Evolutionary conservation across 2,797 vertebrate species (phyloP).

Genomic region (Sorex maritimensis): DNA sequence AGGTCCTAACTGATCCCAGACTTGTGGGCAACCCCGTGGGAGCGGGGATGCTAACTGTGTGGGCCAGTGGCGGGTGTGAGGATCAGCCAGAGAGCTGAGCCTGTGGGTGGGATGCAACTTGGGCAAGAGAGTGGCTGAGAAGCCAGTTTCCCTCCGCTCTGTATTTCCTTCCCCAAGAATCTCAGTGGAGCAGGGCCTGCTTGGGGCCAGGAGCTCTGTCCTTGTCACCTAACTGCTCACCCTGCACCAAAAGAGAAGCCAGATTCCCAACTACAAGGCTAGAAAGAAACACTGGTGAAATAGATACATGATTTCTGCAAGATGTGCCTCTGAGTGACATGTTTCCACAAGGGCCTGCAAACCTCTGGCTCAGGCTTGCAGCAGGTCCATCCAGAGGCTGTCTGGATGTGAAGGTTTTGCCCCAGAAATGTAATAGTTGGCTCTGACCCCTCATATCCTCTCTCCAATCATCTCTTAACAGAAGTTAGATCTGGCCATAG

Average conservation of each 20-base stretch:
- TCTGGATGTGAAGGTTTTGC: background rate
- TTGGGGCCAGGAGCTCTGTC: background rate
- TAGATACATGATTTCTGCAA: background rate
- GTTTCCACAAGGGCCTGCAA: background rate
- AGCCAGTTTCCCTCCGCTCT: background rate
- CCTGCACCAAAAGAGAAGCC: background rate
- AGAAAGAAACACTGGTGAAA: background rate
- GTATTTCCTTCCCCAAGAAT: background rate
- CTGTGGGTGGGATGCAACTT: background rate
- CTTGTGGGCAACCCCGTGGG: too few species aligned
- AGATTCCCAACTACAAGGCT: background rate
- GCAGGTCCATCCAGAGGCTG: background rate
- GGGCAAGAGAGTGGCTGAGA: background rate
- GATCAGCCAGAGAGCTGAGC: background rate
- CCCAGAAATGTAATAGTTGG: too few species aligned
- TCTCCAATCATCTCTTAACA: background rate
- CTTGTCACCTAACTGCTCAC: background rate
- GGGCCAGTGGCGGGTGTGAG: too few species aligned
- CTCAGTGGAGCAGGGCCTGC: background rate
- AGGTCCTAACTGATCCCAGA: background rate
- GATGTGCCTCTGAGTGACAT: background rate
- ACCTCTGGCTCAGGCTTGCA: background rate
- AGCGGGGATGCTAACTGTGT: background rate
- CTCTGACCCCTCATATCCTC: background rate
- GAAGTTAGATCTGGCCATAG: background rate